A percentile compares a stretch with the other conserved stretches of the same genome.
Conservation (phyloP, 1,140 invertebrate species). For the Orchestia grillus region DNA sequence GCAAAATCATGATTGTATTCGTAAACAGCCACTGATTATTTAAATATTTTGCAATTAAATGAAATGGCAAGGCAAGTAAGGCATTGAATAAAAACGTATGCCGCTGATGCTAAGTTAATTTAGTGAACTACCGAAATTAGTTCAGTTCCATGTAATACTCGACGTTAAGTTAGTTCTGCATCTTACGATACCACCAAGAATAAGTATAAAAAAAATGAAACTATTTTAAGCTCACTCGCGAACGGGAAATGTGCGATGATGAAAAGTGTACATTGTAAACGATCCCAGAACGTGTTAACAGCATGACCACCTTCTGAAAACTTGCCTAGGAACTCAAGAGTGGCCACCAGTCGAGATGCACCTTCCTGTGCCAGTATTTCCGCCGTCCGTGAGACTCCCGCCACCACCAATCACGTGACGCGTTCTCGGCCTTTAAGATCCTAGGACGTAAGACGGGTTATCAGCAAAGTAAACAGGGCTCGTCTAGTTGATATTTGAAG, state of each 20-base stretch:
- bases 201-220: too few species aligned
- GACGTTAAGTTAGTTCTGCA: too few species aligned
- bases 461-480: constrained; percentile 23
- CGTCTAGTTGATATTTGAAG: constrained; percentile 55
- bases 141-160: too few species aligned
- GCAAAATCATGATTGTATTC: not conserved
- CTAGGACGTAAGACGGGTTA: constrained; percentile 20
- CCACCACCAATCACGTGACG: not conserved
- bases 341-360: not conserved
- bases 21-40: not conserved
- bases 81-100: not conserved
- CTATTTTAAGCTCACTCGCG: too few species aligned
- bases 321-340: not conserved
- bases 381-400: not conserved
- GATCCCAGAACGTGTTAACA: not conserved
- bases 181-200: too few species aligned
- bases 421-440: not conserved
- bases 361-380: not conserved
- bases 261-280: not conserved
- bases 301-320: not conserved
- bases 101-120: not conserved
- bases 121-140: too few species aligned
- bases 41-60: not conserved
- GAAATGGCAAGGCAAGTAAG: too few species aligned
- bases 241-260: not conserved